Evolutionary conservation across 2,888 invertebrate genomes (phyloP).

Genomic region (Apotomis betuletana): DNA sequence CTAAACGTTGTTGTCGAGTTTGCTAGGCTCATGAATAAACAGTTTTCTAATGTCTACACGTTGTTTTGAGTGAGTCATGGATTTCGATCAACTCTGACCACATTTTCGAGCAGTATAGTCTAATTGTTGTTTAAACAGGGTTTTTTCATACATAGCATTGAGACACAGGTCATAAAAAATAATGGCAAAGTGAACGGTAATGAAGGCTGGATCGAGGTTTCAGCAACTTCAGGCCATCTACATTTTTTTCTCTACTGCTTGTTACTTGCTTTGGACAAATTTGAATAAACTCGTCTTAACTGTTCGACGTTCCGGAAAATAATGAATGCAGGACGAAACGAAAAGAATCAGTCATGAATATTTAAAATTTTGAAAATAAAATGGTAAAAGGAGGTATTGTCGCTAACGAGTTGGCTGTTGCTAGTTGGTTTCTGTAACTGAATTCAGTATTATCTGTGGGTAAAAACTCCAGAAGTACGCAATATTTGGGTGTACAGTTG

Average conservation of each 20-base stretch:
- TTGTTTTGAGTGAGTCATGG: too few species aligned
- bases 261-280: conserved; percentile 16
- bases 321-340: conserved; percentile 24
- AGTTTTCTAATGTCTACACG: too few species aligned
- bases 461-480: too few species aligned
- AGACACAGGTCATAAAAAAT: background rate
- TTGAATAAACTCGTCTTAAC: conserved; percentile 31
- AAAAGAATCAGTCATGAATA: conserved; percentile 23
- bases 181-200: background rate
- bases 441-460: background rate
- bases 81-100: too few species aligned
- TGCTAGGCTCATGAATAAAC: too few species aligned
- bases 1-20: too few species aligned
- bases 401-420: conserved; percentile 1
- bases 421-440: background rate
- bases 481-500: too few species aligned
- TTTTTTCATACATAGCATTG: too few species aligned
- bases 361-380: conserved; percentile 25
- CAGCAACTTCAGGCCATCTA: background rate
- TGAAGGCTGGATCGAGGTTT: background rate
- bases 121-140: too few species aligned
- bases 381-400: conserved; percentile 6
- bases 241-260: conserved; percentile 5
- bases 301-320: conserved; percentile 30
- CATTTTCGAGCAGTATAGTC: too few species aligned